Evolutionary conservation across 2,113 vertebrate species (phyloP).

Genomic region (Bufo bufo): DNA sequence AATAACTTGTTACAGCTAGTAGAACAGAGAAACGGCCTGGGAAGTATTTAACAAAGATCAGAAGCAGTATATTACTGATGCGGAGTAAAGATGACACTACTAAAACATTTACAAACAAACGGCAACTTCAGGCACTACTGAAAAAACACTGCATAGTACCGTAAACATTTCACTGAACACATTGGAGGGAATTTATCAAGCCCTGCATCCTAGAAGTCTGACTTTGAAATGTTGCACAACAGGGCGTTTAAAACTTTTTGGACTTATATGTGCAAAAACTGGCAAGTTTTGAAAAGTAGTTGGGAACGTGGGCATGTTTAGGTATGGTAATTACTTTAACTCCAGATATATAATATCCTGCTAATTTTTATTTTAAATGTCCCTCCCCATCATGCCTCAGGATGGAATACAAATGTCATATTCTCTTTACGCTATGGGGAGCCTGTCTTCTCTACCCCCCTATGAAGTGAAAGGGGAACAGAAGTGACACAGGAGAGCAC

Average conservation of each 20-base stretch:
- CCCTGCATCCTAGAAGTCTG: no score
- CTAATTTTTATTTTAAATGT: background rate
- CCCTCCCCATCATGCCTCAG: background rate
- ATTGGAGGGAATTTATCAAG: background rate
- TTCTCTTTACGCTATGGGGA: background rate
- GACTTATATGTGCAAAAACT: no score
- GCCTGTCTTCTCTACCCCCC: background rate
- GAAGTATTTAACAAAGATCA: slow-evolving; percentile 20
- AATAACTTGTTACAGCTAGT: slow-evolving; percentile 15
- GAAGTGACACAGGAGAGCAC: no score
- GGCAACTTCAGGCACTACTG: background rate
- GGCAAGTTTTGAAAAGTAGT: no score
- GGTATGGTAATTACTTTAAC: no score
- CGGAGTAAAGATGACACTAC: background rate
- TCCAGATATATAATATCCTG: no score
- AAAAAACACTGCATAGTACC: background rate
- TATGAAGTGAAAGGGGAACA: no score
- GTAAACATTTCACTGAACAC: background rate
- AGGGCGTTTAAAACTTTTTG: no score
- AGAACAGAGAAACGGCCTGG: slow-evolving; percentile 4
- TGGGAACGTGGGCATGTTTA: no score
- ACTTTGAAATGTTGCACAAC: no score
- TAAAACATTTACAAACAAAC: slow-evolving; percentile 18
- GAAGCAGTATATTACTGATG: background rate
- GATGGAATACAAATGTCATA: background rate